A percentile compares a stretch with the other conserved stretches of the same genome.
Evolutionary conservation across 2,888 invertebrate genomes (phyloP).

Genomic region (Quadriops clusia): DNA sequence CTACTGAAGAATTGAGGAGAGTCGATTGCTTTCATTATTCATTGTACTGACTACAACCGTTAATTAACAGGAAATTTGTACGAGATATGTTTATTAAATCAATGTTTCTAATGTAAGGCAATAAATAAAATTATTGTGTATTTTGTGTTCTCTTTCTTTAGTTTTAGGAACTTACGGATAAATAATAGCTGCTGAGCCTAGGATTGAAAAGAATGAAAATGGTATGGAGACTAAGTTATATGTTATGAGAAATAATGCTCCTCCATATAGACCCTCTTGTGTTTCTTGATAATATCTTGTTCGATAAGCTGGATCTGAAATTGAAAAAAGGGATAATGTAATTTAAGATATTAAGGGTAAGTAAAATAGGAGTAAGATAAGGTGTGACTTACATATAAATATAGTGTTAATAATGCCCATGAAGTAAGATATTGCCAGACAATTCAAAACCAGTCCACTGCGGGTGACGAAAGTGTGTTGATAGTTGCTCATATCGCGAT

Average conservation of each 20-base stretch:
- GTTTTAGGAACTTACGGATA: slow-evolving; percentile 60
- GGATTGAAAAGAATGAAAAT: slow-evolving; percentile 64
- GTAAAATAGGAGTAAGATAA: slow-evolving; percentile 2
- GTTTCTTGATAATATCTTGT: slow-evolving; percentile 87
- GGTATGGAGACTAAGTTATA: slow-evolving; percentile 74
- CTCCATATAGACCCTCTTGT: slow-evolving; percentile 79
- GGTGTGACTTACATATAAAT: slow-evolving; percentile 49
- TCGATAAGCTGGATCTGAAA: slow-evolving; percentile 65
- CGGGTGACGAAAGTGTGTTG: slow-evolving; percentile 60
- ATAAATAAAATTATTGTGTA: no score
- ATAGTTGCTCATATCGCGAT: slow-evolving; percentile 51
- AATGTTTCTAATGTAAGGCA: no score
- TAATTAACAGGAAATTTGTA: no score
- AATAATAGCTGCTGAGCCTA: slow-evolving; percentile 59
- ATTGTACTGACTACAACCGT: no score
- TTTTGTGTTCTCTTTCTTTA: no score
- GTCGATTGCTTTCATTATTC: no score
- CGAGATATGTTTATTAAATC: no score
- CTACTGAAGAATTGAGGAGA: no score
- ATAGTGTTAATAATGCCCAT: slow-evolving; percentile 57
- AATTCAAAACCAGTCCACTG: slow-evolving; percentile 59
- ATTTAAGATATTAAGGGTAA: background rate
- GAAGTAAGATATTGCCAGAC: slow-evolving; percentile 54
- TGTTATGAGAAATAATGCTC: slow-evolving; percentile 68
- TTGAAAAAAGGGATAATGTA: background rate